Base-by-base conservation (phyloP, 2,888 invertebrate genomes). In the Cryptus viduatorius region DNA sequence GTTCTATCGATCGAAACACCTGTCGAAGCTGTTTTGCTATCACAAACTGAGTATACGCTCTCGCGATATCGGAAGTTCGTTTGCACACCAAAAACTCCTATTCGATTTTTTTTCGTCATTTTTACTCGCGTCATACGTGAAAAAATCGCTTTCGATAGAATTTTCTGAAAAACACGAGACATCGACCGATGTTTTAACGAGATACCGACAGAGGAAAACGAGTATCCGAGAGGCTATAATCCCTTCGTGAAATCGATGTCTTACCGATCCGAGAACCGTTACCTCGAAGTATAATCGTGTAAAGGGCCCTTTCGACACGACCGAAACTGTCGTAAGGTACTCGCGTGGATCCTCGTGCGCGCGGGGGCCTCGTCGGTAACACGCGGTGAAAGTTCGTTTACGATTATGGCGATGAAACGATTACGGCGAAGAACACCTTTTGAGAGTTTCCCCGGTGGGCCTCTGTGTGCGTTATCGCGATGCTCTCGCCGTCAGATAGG, bases 371-470 rank as follows among this genome's bases (percentile, higher is more conserved):
- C 44, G 24, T 14, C 8, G 50, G 46, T 16, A 61, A 80, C 48
- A 19, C 53, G n/a, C 69, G 75, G 69, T 64, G 76, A 69, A 81
- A 81, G 61, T 69, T 76, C 76, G 64, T 69, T 81, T 76, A 81
- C 81, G 76, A 76, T 81, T 81, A 81, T 69, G 50, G 42, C 68
- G 37, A 37, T 69, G 53, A 69, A 81, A 75, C 75, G 76, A 81
- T 81, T 69, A 76, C 59, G 19, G 24, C 53, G 75, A 73, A 76
- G 46, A 76, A 76, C 44, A 50, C 37, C 42, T 48, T 61, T n/a
- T 29, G 64, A 64, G 48, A 76, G 31, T 76, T 64, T 76, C 50
- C 61, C 37, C 37, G 61, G 53, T n/a, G 48, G 48, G 12, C 50
- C 10, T n/a, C 37, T 8, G 37, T 1, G 37, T 5, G 37, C 59